Evolutionary conservation across 2,888 invertebrate species (phyloP), one percentile per base, ranked within the genome.

Genomic region (Pollenia griseotomentosa): DNA sequence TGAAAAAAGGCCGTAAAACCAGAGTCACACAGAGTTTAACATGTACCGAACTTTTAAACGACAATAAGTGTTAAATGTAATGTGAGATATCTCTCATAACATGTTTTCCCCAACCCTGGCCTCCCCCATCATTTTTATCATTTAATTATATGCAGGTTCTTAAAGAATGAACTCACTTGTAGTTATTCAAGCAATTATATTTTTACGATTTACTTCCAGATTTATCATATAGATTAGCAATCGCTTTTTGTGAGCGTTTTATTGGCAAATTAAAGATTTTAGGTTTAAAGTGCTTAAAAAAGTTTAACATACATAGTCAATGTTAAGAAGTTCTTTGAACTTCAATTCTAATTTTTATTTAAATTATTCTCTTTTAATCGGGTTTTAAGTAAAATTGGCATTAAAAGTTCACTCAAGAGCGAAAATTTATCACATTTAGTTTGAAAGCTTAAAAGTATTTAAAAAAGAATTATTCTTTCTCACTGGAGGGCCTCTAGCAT

Each of bases 21-120:
- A 42, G 12, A 66, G 61, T 11, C 40, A 66, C 55, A 10, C 2
- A 68, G n/a, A 66, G 44, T 48, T 61, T 55, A 59, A 82, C 40
- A 77, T 44, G 48, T 40, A 40, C 73, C 71, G 9, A 71, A 63
- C 66, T 79, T 46, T 65, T 65, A 79, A 82, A 83, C 75, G 84
- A 51, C 84, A 84, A 78, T 87, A 87, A 87, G 84, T 84, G 83
- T 87, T 84, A 87, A 87, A 81, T 84, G 87, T 84, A 78, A 87
- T 81, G 53, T 63, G 84, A 87, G 87, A 84, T 74, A 84, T 78
- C 68, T 84, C 73, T 84, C 66, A 83, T 78, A 81, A 78, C 61
- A 73, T 66, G 59, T 46, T 59, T 19, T n/a, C 74, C 11, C 51
- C 40, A 23, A 4, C 55, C 19, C 71, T 33, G 33, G 33, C 40